Percentiles rank a stretch among this genome's conserved stretches.
These are phyloP conservation scores for Mandrillus leucophaeus DNA, from an alignment of 2,113 vertebrate genomes.

Conservation along the genomic window DNA sequence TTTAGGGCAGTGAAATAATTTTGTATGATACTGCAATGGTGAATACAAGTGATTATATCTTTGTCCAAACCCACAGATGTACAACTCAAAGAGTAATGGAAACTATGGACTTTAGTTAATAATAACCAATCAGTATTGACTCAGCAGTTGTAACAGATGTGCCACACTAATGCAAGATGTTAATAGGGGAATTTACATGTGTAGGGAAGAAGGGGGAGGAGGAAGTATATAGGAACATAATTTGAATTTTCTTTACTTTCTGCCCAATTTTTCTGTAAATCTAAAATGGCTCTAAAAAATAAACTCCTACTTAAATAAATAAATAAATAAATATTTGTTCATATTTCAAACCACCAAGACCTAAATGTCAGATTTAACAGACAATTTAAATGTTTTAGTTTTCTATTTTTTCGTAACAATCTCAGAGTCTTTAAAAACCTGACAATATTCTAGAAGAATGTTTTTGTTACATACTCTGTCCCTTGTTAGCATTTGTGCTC, in stretches of 20 bases:
- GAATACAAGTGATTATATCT: neutral
- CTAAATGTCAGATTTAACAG: constrained; percentile 38
- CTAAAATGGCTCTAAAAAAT: neutral
- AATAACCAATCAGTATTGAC: neutral
- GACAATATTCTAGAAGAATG: neutral
- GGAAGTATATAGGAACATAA: neutral
- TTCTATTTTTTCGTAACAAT: neutral
- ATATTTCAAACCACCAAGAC: constrained; percentile 15
- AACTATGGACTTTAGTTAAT: neutral
- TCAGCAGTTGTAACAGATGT: neutral
- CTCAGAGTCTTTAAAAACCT: neutral
- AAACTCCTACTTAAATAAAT: neutral
- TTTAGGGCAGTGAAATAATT: neutral
- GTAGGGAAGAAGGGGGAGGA: neutral
- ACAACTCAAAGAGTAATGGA: neutral
- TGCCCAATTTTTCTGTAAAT: neutral
- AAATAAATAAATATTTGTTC: neutral
- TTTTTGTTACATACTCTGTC: constrained; percentile 90
- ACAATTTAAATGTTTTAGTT: neutral
- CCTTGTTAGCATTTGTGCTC: constrained; percentile 98
- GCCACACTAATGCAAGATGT: neutral
- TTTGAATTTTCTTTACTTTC: neutral
- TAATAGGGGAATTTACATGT: neutral
- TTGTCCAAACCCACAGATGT: neutral
- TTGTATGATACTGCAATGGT: neutral